Evolutionary conservation across 2,888 invertebrate species (phyloP).

Genomic region (Caenorhabditis uteleia): DNA sequence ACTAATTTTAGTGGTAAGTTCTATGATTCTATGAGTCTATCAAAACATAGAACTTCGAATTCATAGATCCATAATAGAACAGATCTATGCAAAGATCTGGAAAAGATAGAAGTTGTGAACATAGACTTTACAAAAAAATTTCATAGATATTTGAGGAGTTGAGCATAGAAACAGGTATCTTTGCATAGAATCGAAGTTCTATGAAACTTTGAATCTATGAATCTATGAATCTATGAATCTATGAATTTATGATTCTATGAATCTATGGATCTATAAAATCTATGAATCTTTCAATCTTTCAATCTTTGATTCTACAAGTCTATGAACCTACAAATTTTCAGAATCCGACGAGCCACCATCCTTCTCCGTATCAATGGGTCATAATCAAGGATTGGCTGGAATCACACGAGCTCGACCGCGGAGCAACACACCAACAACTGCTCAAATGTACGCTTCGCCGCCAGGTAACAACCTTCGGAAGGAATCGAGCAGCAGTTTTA

Average conservation of each 20-base stretch:
- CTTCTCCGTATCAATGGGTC: conserved; percentile 54
- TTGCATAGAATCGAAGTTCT: too few species aligned
- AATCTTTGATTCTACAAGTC: neutral
- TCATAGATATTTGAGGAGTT: too few species aligned
- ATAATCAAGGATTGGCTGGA: conserved; percentile 22
- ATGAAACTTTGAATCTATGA: too few species aligned
- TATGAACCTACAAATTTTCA: neutral
- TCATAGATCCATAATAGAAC: too few species aligned
- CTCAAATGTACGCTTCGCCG: conserved; percentile 16
- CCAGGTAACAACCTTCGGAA: neutral
- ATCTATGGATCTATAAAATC: too few species aligned
- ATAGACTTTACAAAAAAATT: too few species aligned
- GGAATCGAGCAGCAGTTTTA: conserved; percentile 35
- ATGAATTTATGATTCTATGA: too few species aligned
- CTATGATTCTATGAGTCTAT: neutral
- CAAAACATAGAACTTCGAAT: neutral
- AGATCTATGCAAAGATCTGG: too few species aligned
- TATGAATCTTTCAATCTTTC: too few species aligned
- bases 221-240: too few species aligned
- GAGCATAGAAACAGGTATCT: too few species aligned
- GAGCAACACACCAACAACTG: conserved; percentile 57
- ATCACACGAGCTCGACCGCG: conserved; percentile 55
- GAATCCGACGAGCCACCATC: conserved; percentile 34
- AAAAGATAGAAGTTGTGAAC: too few species aligned
- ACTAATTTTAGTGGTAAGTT: conserved; percentile 55